Base-by-base conservation (phyloP, 2,113 vertebrate species). In the Neotoma lepida region DNA sequence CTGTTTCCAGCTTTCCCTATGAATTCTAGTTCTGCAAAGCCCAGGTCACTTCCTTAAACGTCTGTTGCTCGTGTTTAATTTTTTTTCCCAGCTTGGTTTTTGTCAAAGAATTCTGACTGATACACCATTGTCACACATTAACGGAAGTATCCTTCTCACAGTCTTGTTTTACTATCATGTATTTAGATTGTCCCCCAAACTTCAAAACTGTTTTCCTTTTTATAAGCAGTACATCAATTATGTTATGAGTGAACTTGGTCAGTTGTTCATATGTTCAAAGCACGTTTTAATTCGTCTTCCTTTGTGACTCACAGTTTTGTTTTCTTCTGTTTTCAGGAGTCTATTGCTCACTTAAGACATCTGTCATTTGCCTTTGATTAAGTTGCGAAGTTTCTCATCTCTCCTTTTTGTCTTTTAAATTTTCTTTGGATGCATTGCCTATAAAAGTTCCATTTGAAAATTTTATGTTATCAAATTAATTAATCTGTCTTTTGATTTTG, bases 401-500 rank as follows among this genome's bases (percentile, higher is more conserved):
- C 7, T 91, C 24, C 63, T 82, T 39, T 64, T 46, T 90, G 26
- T 58, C 33, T 68, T 68, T 87, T 94, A 81, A 68, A 26, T 90
- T 70, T 94, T 70, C 54, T 58, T 88, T 20, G 39, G 41, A 82
- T 87, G n/a, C 2, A 68, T 73, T 39, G 24, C 4, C 22, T 61
- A 0, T 2, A 63, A 39, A 71, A 14, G 8, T 58, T 84, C 46
- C 61, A 74, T 63, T 63, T 78, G 12, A 82, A 61, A 4, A 46
- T 68, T 33, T 64, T 58, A 26, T 44, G 39, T 13, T 35, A 20
- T 51, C 84, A 41, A 71, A 28, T 64, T 44, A 33, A 63, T 26
- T 51, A 64, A 64, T 64, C 10, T 30, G 4, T 41, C 4, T 44
- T 49, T 41, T 66, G 46, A 44, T 82, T 39, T 77, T 70, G 49